These are phyloP conservation scores for Drosophila burlai DNA, from an alignment of 1,140 invertebrate genomes.

Conservation along the genomic window DNA sequence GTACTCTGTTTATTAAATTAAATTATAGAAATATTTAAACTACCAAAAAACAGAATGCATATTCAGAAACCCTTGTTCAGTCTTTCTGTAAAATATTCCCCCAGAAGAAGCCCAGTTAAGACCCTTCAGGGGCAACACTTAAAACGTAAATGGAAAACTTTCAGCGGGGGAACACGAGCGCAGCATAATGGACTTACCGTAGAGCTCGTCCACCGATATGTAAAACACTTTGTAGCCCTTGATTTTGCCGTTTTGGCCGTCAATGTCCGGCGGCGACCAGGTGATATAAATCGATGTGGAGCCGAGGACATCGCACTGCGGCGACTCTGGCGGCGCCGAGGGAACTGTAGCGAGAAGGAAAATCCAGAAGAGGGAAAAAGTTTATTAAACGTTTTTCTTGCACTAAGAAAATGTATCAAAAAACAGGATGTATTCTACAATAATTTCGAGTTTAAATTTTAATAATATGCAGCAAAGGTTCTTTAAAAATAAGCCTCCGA, in stretches of 20 bases:
- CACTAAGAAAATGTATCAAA: slow-evolving; percentile 1
- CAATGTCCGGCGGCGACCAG: slow-evolving; percentile 93
- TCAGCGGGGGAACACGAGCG: neutral
- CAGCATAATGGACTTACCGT: slow-evolving; percentile 86
- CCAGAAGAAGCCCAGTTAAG: neutral
- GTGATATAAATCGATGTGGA: slow-evolving; percentile 94
- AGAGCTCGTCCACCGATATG: slow-evolving; percentile 89
- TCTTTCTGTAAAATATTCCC: neutral
- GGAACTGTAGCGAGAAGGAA: slow-evolving; percentile 87
- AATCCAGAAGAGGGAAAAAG: slow-evolving; percentile 11
- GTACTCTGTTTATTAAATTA: neutral
- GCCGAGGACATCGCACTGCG: slow-evolving; percentile 91
- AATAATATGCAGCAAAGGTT: neutral
- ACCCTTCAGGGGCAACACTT: neutral
- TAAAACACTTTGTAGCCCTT: slow-evolving; percentile 95
- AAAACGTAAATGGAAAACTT: slow-evolving; percentile 9
- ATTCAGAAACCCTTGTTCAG: no score
- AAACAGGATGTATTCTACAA: no score
- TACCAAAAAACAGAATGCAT: neutral
- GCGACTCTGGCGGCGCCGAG: slow-evolving; percentile 91
- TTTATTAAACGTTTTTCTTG: slow-evolving; percentile 68
- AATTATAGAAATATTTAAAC: neutral
- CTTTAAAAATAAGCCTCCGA: neutral
- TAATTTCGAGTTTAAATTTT: neutral
- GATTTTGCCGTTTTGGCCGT: slow-evolving; percentile 93